Percentiles rank a stretch among this genome's conserved stretches.
Conservation (phyloP, 2,113 vertebrate genomes). For the Acrocephalus kingi region DNA sequence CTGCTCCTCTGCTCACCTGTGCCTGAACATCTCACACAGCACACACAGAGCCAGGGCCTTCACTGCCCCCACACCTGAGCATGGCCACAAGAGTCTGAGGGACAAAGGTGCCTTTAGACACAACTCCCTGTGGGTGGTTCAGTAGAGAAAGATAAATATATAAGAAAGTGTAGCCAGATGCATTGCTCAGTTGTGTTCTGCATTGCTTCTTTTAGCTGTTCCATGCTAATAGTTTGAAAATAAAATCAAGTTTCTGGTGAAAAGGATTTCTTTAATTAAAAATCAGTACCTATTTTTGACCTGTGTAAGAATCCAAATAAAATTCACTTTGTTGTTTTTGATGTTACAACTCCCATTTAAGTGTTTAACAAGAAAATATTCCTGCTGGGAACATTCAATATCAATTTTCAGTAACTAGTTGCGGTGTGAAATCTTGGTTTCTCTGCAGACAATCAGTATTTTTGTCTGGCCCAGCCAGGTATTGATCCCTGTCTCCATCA, state of each 20-base stretch:
- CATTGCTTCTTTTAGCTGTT: not conserved
- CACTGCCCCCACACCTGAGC: not conserved
- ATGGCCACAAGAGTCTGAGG: accelerated
- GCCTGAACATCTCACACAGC: not conserved
- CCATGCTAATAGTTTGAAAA: not conserved
- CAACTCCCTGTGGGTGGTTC: not conserved
- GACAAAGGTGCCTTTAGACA: not conserved
- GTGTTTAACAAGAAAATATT: constrained; percentile 2
- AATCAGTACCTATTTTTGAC: not conserved
- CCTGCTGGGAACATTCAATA: not conserved
- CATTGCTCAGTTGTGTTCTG: not conserved
- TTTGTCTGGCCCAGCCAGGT: not conserved
- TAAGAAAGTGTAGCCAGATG: not conserved
- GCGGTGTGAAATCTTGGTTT: not conserved
- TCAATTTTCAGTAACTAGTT: not conserved
- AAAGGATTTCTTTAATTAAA: not conserved
- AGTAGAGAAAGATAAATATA: not conserved
- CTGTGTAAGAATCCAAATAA: not conserved
- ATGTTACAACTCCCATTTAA: not conserved
- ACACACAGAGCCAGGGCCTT: not conserved
- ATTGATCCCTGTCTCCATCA: not conserved
- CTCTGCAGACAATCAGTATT: not conserved
- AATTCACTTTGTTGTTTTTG: not conserved
- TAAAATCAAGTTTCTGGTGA: not conserved
- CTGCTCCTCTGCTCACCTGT: not conserved